Conservation (phyloP, 1,140 invertebrate species). For the Caenorhabditis remanei region DNA sequence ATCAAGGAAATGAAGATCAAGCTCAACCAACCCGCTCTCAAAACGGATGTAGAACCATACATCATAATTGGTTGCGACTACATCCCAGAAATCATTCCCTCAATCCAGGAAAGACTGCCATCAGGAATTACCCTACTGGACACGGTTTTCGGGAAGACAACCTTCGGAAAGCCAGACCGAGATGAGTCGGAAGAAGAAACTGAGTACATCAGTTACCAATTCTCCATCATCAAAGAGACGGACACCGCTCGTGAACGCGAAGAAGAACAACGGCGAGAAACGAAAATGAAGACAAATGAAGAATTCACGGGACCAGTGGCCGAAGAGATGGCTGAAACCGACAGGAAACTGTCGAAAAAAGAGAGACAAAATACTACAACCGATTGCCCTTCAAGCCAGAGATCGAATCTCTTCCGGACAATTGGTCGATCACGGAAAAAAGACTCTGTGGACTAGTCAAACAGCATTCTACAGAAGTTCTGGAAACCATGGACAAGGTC, state of each 20-base stretch:
- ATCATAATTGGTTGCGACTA: no score
- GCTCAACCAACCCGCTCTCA: no score
- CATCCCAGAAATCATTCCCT: no score
- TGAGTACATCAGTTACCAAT: no score
- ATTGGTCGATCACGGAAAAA: background rate
- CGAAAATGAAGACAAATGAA: background rate
- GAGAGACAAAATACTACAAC: slow-evolving; percentile 30
- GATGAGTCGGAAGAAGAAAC: no score
- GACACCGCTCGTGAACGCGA: background rate
- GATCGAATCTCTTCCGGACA: background rate
- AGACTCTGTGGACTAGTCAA: background rate
- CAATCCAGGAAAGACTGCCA: no score
- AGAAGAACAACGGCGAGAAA: background rate
- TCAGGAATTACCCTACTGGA: no score
- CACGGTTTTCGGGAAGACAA: no score
- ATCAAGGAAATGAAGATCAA: no score
- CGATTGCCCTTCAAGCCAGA: slow-evolving; percentile 44
- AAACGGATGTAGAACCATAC: no score
- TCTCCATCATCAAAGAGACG: no score
- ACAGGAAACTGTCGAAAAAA: slow-evolving; percentile 7
- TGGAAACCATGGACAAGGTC: slow-evolving; percentile 56
- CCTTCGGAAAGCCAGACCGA: no score
- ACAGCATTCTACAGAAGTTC: slow-evolving; percentile 34
- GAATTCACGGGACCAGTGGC: slow-evolving; percentile 7
- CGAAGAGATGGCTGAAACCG: background rate